A percentile compares a stretch with the other conserved stretches of the same genome.
Conservation (phyloP, 2,888 invertebrate genomes). For the Drosophila neotestacea region DNA sequence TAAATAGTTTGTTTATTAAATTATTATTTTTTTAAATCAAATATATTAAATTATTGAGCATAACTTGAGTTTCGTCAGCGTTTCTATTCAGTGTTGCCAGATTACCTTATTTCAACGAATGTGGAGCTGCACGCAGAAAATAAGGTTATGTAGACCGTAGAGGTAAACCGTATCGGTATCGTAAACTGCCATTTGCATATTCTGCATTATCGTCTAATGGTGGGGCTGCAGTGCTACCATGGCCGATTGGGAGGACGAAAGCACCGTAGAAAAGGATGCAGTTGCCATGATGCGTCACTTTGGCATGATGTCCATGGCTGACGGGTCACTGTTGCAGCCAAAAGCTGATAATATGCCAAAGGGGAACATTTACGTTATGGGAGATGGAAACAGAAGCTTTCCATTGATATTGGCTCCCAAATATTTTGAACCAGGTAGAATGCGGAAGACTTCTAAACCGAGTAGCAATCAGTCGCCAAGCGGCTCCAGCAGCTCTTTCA, state of each 20-base stretch:
- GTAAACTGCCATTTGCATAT: slow-evolving; percentile 18
- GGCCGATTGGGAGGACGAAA: slow-evolving; percentile 75
- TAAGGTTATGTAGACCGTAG: slow-evolving; percentile 52
- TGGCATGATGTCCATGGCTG: slow-evolving; percentile 69
- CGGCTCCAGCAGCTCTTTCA: background rate
- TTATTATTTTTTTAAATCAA: too few species aligned
- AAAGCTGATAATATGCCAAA: slow-evolving; percentile 45
- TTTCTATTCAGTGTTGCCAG: background rate
- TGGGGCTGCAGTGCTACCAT: slow-evolving; percentile 75
- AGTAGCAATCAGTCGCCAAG: background rate
- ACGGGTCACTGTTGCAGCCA: slow-evolving; percentile 5
- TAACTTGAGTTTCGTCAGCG: too few species aligned
- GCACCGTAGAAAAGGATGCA: slow-evolving; percentile 75
- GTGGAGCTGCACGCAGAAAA: too few species aligned
- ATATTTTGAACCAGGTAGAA: slow-evolving; percentile 67
- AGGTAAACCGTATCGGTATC: too few species aligned
- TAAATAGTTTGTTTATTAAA: too few species aligned
- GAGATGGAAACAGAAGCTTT: slow-evolving; percentile 62
- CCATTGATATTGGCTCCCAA: slow-evolving; percentile 73
- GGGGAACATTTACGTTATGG: slow-evolving; percentile 54
- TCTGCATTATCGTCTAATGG: slow-evolving; percentile 40
- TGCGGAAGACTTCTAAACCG: background rate
- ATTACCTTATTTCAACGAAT: too few species aligned
- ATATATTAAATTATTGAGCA: too few species aligned
- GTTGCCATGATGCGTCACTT: slow-evolving; percentile 80